phyloP scores from a whole-genome alignment of 1,140 invertebrate species.

The Mesaphorura yosii region DNA sequence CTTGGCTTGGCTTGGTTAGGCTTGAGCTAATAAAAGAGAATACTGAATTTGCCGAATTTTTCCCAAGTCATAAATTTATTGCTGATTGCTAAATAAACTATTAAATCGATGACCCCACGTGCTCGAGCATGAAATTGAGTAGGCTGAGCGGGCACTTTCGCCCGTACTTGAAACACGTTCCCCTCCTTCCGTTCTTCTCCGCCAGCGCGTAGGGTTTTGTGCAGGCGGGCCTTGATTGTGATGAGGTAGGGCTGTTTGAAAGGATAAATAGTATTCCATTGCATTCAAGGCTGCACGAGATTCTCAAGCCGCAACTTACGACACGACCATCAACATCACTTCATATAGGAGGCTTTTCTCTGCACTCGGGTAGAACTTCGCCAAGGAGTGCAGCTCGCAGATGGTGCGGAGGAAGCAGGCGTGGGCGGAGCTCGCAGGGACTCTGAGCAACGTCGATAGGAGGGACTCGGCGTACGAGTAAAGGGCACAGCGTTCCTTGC shows the following conservation, averaged over 20 bases:
- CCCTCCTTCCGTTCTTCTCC: not conserved
- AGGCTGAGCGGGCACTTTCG: not conserved
- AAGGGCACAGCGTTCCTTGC: not conserved
- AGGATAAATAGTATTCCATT: not conserved
- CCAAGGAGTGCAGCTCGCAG: constrained; percentile 21
- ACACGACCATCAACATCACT: not conserved
- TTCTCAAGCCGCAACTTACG: not conserved
- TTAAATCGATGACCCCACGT: too few relatives aligned
- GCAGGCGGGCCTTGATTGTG: too few relatives aligned
- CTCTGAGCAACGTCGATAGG: constrained; percentile 1
- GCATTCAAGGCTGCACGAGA: not conserved
- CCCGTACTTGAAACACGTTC: not conserved
- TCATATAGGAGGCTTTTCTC: not conserved
- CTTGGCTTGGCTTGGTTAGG: too few relatives aligned
- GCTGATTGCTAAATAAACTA: too few relatives aligned
- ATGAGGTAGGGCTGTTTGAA: not conserved
- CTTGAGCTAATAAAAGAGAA: too few relatives aligned
- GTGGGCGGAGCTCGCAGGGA: constrained; percentile 9
- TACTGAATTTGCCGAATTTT: too few relatives aligned
- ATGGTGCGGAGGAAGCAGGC: constrained; percentile 22
- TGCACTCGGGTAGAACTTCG: not conserved
- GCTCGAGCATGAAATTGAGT: not conserved
- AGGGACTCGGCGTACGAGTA: constrained; percentile 19
- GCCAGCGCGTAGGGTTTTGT: not conserved
- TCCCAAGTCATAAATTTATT: too few relatives aligned